Base-by-base conservation (phyloP, 2,888 invertebrate genomes). In the Caenorhabditis macrosperma region DNA sequence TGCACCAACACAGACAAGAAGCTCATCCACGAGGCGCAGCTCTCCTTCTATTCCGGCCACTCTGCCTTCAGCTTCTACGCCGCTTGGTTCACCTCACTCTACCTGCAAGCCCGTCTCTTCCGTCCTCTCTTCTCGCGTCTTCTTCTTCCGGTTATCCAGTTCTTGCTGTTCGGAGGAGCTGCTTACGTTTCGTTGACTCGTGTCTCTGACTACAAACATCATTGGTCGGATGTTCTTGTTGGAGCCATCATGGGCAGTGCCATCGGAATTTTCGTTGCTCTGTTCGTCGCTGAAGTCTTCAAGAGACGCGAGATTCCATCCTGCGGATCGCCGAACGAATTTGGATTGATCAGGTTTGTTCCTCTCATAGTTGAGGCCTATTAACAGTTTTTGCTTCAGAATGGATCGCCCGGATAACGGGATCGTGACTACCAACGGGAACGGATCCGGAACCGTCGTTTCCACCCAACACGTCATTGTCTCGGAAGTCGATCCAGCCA, bases 141-240 rank as follows among this genome's bases (percentile, higher is more conserved):
- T 71, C 91, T 96, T 57, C 94, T 94, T 67, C 96, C 96, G 90
- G 93, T 94, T n/a, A 91, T 96, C 63, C 97, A 98, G 92, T 94
- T 95, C 90, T 85, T 94, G 12, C 93, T 95, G 64, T 92, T 97
- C 80, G 93, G 94, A 48, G 86, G 86, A 35, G 85, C 85, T 41
- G 78, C 85, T n/a, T 83, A 76, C 48, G 83, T 83, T 12, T 63
- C 82, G n/a, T 60, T 83, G 33, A 84, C 82, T 1, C 63, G 81
- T 69, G 74, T 87, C 28, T 89, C 86, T 35, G 88, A 88, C 81
- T 88, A 87, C 93, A 97, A 97, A 91, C 97, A 98, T 91, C 97
- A 98, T 91, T 97, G 96, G 95, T 96, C 95, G 89, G 98, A 98
- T 92, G 97, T 97, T 1, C 92, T 97, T 33, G 94, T 94, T 63